phyloP scores from a whole-genome alignment of 2,113 vertebrate genomes.

The Xiphophorus maculatus region DNA sequence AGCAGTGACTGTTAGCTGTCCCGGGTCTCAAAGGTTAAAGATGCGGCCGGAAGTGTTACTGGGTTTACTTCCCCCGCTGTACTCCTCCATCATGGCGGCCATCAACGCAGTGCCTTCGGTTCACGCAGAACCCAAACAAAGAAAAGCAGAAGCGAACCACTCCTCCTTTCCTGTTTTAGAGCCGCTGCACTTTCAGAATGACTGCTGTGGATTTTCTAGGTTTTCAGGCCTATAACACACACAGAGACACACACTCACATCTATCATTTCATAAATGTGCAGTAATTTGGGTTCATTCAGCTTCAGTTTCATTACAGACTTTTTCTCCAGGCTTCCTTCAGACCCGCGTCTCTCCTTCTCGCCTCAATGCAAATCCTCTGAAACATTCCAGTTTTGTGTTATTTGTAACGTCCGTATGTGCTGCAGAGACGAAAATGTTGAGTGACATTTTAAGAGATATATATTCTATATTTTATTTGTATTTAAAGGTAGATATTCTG shows the following conservation, averaged over 20 bases:
- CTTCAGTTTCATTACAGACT: conserved; percentile 28
- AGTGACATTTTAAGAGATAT: conserved; percentile 79
- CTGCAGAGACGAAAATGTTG: conserved; percentile 76
- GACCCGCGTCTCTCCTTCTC: conserved; percentile 32
- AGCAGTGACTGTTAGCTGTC: no score
- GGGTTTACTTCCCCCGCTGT: background rate
- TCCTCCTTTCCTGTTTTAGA: conserved; percentile 19
- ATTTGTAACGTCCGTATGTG: conserved; percentile 73
- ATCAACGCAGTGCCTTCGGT: conserved; percentile 70
- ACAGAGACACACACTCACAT: background rate
- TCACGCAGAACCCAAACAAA: conserved; percentile 21
- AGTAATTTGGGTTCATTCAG: conserved; percentile 53
- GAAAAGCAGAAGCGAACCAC: conserved; percentile 19
- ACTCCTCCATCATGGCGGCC: conserved; percentile 11
- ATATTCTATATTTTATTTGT: conserved; percentile 84
- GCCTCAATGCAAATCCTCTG: conserved; percentile 63
- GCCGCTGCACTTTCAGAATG: conserved; percentile 23
- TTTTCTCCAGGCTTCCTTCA: conserved; percentile 34
- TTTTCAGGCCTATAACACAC: conserved; percentile 11
- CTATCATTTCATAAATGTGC: conserved; percentile 44
- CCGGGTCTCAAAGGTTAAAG: background rate
- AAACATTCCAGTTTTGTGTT: conserved; percentile 73
- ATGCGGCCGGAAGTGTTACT: background rate
- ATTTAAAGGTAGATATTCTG: conserved; percentile 82
- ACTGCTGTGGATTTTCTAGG: conserved; percentile 11